These are phyloP conservation scores for Acanthopagrus latus DNA, from an alignment of 2,797 vertebrate genomes.

Conservation along the genomic window DNA sequence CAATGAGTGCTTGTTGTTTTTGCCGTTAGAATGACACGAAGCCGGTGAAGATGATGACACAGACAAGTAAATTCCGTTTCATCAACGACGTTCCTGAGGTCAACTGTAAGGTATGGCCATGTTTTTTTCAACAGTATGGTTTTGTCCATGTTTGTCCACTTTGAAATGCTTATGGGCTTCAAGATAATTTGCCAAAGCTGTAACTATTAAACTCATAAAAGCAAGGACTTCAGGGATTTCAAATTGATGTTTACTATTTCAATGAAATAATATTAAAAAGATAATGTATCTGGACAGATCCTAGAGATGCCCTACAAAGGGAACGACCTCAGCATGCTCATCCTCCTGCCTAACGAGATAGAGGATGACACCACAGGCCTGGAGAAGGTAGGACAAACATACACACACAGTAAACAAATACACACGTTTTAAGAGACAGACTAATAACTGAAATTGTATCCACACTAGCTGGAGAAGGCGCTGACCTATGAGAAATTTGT, in stretches of 20 bases:
- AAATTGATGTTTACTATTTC: no score
- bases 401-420: neutral
- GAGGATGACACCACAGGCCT: slow-evolving; percentile 87
- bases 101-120: slow-evolving; percentile 65
- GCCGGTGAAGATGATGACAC: slow-evolving; percentile 90
- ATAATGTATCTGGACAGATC: slow-evolving; percentile 26
- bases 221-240: no score
- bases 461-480: slow-evolving; percentile 86
- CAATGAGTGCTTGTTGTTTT: neutral
- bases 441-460: neutral
- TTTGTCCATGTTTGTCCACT: neutral
- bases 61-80: slow-evolving; percentile 58
- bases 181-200: neutral
- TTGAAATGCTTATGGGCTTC: neutral
- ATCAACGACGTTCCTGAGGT: slow-evolving; percentile 73
- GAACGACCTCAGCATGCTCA: slow-evolving; percentile 89
- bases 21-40: slow-evolving; percentile 79
- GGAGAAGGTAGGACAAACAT: slow-evolving; percentile 79
- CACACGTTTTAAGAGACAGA: neutral
- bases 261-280: neutral
- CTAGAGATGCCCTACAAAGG: slow-evolving; percentile 89
- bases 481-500: slow-evolving; percentile 88
- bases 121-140: neutral
- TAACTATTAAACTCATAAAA: neutral
- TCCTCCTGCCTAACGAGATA: slow-evolving; percentile 86